These are phyloP conservation scores for Ictalurus punctatus DNA, from an alignment of 2,113 vertebrate species.

Conservation along the genomic window DNA sequence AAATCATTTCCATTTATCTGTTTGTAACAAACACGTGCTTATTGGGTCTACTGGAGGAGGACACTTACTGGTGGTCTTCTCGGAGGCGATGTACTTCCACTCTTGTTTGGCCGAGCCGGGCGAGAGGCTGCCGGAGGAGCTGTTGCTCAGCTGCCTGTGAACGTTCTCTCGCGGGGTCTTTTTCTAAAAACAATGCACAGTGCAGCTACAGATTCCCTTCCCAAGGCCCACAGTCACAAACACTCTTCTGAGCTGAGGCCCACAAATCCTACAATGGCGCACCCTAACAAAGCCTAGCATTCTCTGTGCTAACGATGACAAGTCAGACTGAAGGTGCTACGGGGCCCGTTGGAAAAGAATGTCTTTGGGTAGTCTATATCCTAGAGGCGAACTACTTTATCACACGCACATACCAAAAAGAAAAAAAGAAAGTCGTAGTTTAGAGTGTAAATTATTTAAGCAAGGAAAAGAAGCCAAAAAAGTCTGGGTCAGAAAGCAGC, in stretches of 20 bases:
- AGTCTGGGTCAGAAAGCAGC: constrained; percentile 14
- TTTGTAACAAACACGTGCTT: too few relatives aligned
- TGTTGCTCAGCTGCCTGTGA: constrained; percentile 92
- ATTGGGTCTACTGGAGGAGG: background rate
- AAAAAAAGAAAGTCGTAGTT: background rate
- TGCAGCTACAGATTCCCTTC: constrained; percentile 86
- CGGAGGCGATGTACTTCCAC: constrained; percentile 98
- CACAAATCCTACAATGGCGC: constrained; percentile 41
- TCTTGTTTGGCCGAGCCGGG: constrained; percentile 88
- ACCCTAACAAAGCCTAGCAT: constrained; percentile 21
- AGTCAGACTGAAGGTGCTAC: background rate
- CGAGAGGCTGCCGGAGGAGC: constrained; percentile 89
- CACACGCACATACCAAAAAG: background rate
- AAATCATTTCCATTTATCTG: background rate
- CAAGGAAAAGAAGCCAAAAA: background rate
- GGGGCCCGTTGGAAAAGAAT: too few relatives aligned
- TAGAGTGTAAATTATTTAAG: background rate
- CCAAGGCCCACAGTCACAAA: constrained; percentile 58
- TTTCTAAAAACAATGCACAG: constrained; percentile 98
- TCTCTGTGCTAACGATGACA: background rate
- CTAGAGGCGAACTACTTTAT: background rate
- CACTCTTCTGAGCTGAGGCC: constrained; percentile 50
- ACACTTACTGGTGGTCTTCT: constrained; percentile 95
- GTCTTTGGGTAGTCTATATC: background rate
- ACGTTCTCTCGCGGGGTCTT: constrained; percentile 91